These are phyloP conservation scores for Limanda limanda DNA, from an alignment of 2,113 vertebrate species.

Conservation along the genomic window DNA sequence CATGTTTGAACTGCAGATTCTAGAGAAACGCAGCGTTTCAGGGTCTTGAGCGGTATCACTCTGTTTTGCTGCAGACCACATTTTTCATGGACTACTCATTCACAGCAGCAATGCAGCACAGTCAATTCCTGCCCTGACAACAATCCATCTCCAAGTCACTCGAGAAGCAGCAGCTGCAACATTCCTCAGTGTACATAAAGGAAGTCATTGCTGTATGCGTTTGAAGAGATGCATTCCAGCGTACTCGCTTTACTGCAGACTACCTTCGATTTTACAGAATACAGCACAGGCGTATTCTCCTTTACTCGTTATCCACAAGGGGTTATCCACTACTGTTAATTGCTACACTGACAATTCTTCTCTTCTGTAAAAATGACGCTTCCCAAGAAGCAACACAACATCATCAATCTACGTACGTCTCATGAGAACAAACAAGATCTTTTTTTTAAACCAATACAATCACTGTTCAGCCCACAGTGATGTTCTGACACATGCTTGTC, in stretches of 20 bases:
- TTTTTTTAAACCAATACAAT: not conserved
- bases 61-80: not conserved
- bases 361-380: slow-evolving; percentile 31
- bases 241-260: not conserved
- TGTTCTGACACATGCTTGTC: not conserved
- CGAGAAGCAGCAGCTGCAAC: not conserved
- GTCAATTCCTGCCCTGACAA: not conserved
- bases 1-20: not conserved
- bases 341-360: slow-evolving; percentile 15
- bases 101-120: not conserved
- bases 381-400: slow-evolving; percentile 5
- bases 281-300: slow-evolving; percentile 10
- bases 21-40: not conserved
- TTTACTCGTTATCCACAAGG: slow-evolving; percentile 36
- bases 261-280: slow-evolving; percentile 11
- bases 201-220: not conserved
- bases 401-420: not conserved
- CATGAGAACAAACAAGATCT: not conserved
- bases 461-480: not conserved
- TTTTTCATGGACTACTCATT: not conserved
- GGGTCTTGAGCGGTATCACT: not conserved
- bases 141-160: not conserved
- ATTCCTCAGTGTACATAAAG: not conserved
- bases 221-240: not conserved
- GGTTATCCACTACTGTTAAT: slow-evolving; percentile 27